These are phyloP conservation scores for Micromesistius poutassou DNA, from an alignment of 2,797 vertebrate genomes.

Conservation along the genomic window DNA sequence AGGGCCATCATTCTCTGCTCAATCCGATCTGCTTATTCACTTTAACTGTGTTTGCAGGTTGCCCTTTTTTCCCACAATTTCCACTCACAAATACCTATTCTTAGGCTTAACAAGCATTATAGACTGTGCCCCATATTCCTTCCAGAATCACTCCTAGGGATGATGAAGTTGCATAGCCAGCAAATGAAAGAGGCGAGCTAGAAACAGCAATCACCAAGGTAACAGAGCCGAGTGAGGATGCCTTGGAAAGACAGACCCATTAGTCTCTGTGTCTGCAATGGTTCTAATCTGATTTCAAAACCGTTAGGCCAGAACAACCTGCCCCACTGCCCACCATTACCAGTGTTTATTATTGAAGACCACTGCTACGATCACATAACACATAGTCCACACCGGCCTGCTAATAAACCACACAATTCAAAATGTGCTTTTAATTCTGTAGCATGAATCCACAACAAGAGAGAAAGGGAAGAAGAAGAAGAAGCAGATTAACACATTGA, in stretches of 20 bases:
- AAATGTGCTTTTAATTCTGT: conserved; percentile 26
- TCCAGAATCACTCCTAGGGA: conserved; percentile 58
- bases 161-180: conserved; percentile 71
- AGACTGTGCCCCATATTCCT: conserved; percentile 63
- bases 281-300: conserved; percentile 73
- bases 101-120: conserved; percentile 46
- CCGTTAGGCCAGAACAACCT: conserved; percentile 69
- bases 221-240: conserved; percentile 71
- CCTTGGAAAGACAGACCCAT: conserved; percentile 69
- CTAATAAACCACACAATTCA: conserved; percentile 15
- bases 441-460: conserved; percentile 1
- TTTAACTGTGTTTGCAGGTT: conserved; percentile 50
- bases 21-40: conserved; percentile 48
- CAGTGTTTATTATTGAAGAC: conserved; percentile 36
- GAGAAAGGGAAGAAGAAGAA: not conserved
- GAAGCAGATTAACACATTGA: not conserved
- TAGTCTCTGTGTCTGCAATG: conserved; percentile 60
- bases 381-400: conserved; percentile 7
- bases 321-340: conserved; percentile 52
- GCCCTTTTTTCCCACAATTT: conserved; percentile 48
- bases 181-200: conserved; percentile 62
- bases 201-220: conserved; percentile 71
- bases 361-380: conserved; percentile 34
- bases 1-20: not conserved
- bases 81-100: conserved; percentile 67